phyloP scores from a whole-genome alignment of 2,113 vertebrate genomes.

The Podarcis raffonei region DNA sequence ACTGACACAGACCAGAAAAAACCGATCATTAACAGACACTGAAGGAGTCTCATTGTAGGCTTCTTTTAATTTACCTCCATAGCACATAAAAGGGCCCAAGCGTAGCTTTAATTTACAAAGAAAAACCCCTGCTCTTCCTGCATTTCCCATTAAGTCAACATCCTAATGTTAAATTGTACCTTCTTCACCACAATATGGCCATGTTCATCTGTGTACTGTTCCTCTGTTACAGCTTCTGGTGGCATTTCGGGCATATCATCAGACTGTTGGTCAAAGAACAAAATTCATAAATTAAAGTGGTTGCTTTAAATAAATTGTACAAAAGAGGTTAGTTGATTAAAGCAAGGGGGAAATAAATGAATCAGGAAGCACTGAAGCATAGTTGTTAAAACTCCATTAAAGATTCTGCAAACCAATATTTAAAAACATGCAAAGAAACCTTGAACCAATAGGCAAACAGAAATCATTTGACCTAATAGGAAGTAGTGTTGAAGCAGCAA shows the following conservation, averaged over 20 bases:
- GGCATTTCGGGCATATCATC: constrained; percentile 89
- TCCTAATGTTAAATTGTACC: constrained; percentile 70
- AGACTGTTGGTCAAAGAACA: constrained; percentile 75
- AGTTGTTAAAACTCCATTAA: background rate
- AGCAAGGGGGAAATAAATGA: background rate
- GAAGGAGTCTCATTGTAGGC: background rate
- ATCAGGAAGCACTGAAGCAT: background rate
- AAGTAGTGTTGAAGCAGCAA: background rate
- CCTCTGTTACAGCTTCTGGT: constrained; percentile 89
- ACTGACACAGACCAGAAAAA: no score
- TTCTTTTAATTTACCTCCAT: background rate
- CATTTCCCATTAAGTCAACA: background rate
- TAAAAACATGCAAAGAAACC: constrained; percentile 50
- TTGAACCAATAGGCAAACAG: constrained; percentile 19
- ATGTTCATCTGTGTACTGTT: constrained; percentile 90
- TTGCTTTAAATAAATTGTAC: background rate
- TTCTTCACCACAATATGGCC: constrained; percentile 93
- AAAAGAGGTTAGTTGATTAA: constrained; percentile 32
- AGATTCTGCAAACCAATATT: constrained; percentile 18
- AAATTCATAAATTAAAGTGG: background rate
- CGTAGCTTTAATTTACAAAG: background rate
- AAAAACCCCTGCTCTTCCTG: background rate
- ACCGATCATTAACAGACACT: no score
- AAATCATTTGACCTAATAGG: background rate
- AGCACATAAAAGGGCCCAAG: background rate